Evolutionary conservation across 1,140 invertebrate species (phyloP), one percentile per base, ranked within the genome.

Genomic region (Drosophila sproati): DNA sequence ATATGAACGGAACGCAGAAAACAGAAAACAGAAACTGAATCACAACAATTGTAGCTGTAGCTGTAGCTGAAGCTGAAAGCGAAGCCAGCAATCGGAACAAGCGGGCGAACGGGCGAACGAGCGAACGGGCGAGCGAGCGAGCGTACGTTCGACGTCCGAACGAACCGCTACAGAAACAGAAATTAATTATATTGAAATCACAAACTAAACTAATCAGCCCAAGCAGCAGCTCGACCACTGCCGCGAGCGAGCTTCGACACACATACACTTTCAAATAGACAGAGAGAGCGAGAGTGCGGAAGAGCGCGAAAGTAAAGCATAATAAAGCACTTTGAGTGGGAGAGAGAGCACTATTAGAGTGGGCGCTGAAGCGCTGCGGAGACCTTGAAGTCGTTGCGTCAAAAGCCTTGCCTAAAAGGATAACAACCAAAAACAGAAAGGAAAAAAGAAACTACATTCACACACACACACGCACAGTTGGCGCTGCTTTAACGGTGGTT

Each of bases 111-210:
- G 20, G 32, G 47, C 57, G 54, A 31, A 47, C 47, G 60, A 41
- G 47, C 60, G 47, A 48, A 7, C 63, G 20, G 31, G 31, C 50
- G 72, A 57, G 52, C 70, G 64, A 71, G 63, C 74, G 73, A 82
- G 80, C 76, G 80, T 71, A 73, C 82, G 82, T 86, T 77, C 79
- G 77, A 87, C 78, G 82, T 85, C 82, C 77, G 76, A 80, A 82
- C 50, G 62, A 74, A 77, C 79, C 83, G 83, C 83, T 77, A 87
- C 83, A 88, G 77, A 88, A 87, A 86, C 82, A 86, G 81, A 86
- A 86, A 86, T 86, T 86, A 86, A 87, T 87, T 87, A 87, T 87
- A 87, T 87, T 87, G 83, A 87, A 87, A 87, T 87, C 83, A 87
- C 80, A 87, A 87, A 87, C 82, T 87, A 87, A 87, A 87, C 82